Base-by-base conservation (phyloP, 2,888 invertebrate species). In the Cephus pulcher region DNA sequence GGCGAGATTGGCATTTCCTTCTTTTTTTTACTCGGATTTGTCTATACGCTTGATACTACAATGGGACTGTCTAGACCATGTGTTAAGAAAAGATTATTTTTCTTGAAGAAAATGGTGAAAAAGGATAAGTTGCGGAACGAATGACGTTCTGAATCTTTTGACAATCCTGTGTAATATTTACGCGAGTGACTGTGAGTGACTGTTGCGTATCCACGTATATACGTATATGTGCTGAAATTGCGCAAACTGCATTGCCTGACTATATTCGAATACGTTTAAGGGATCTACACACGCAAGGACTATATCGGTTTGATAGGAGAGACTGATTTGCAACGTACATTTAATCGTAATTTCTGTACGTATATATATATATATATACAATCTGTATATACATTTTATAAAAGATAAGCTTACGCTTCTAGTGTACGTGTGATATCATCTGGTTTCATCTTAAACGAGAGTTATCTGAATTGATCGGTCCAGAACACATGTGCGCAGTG, bases 1-100 rank as follows among this genome's bases (percentile, higher is more conserved):
- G 79, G 56, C 40, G 9, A 56, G 23, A 56, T 56, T 56, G 56
- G 56, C 56, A 56, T 23, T 56, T 56, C 56, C 56, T 2, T 56
- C 30, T 23, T 23, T 23, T 11, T 34, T 23, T 33, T 56, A 34
- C 75, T 32, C 69, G 12, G 73, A 73, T 71, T 77, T 35, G 73
- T 76, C 73, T 34, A 9, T 56, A 56, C 23, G 23, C 6, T 56
- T 56, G 23, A 56, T 23, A 56, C 23, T 74, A 82, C 79, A 75
- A 89, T 90, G 89, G 88, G 85, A 85, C 82, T 83, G 32, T 80
- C 81, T 56, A 85, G 87, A 79, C 84, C 82, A 11, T 85, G 84
- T 6, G 85, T 83, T 6, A 86, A 83, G 74, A 87, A 85, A 76
- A 85, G 85, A 79, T 78, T 85, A 68, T 84, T 86, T 74, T 86